A percentile compares a stretch with the other conserved stretches of the same genome.
Evolutionary conservation across 2,113 vertebrate genomes (phyloP).

Genomic region (Cottus gobio): DNA sequence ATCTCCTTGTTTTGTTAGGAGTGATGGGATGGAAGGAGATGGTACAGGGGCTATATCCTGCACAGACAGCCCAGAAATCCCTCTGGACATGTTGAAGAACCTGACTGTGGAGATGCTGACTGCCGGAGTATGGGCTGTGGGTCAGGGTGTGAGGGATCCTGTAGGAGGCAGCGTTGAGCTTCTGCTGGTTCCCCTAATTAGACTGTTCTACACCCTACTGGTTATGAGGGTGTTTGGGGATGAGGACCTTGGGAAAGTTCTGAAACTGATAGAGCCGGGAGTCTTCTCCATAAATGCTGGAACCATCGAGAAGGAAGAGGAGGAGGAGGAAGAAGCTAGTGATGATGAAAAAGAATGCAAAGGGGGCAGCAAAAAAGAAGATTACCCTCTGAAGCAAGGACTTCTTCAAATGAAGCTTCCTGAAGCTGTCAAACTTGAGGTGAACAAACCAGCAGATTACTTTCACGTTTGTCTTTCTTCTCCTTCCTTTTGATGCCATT

Average conservation of each 20-base stretch:
- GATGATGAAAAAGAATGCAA: constrained; percentile 63
- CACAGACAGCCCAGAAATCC: constrained; percentile 91
- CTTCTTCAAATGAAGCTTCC: constrained; percentile 95
- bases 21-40: constrained; percentile 40
- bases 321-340: constrained; percentile 24
- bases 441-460: constrained; percentile 40
- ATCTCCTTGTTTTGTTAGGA: constrained; percentile 88
- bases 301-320: constrained; percentile 24
- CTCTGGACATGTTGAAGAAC: constrained; percentile 88
- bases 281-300: constrained; percentile 80
- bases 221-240: constrained; percentile 91
- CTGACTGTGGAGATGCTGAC: constrained; percentile 92
- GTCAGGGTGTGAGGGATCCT: constrained; percentile 89
- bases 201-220: constrained; percentile 89
- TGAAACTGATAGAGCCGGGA: constrained; percentile 88
- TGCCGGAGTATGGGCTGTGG: constrained; percentile 86
- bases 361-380: constrained; percentile 66
- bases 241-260: constrained; percentile 87
- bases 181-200: constrained; percentile 92
- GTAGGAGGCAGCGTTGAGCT: constrained; percentile 92
- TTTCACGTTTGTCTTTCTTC: background rate
- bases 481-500: background rate
- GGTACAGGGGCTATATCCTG: constrained; percentile 54
- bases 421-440: constrained; percentile 94
- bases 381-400: constrained; percentile 82